Conservation (phyloP, 2,113 vertebrate species). For the Chrysemys picta region DNA sequence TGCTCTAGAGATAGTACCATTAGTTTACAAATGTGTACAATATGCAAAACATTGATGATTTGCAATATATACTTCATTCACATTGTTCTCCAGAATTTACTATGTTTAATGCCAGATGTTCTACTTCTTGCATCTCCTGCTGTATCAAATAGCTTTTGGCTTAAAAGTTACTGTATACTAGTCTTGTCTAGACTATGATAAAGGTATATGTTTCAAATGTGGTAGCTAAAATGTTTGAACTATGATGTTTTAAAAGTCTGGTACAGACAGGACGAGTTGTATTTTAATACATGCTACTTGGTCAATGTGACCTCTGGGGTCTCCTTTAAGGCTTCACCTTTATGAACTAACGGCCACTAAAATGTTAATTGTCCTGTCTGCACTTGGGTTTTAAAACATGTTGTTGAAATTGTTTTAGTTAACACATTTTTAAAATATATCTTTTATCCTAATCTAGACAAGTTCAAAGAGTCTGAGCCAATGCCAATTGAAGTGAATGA, state of each 20-base stretch:
- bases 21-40: constrained; percentile 63
- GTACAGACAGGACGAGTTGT: not conserved
- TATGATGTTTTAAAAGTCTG: not conserved
- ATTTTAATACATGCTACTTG: not conserved
- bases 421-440: not conserved
- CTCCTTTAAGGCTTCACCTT: not conserved
- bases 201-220: not conserved
- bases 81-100: constrained; percentile 25
- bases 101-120: constrained; percentile 49
- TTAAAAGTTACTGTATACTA: constrained; percentile 3
- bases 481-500: not conserved
- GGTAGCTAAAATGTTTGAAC: not conserved
- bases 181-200: not conserved
- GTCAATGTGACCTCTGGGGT: not conserved
- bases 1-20: constrained; percentile 62
- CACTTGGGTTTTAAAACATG: not conserved
- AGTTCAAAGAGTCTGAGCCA: too few relatives aligned
- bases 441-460: rapidly evolving
- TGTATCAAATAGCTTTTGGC: not conserved
- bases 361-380: rapidly evolving
- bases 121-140: constrained; percentile 6
- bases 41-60: constrained; percentile 32
- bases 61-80: not conserved
- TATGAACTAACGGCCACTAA: not conserved
- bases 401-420: not conserved